Conservation (phyloP, 2,888 invertebrate species). For the Volucella inanis region DNA sequence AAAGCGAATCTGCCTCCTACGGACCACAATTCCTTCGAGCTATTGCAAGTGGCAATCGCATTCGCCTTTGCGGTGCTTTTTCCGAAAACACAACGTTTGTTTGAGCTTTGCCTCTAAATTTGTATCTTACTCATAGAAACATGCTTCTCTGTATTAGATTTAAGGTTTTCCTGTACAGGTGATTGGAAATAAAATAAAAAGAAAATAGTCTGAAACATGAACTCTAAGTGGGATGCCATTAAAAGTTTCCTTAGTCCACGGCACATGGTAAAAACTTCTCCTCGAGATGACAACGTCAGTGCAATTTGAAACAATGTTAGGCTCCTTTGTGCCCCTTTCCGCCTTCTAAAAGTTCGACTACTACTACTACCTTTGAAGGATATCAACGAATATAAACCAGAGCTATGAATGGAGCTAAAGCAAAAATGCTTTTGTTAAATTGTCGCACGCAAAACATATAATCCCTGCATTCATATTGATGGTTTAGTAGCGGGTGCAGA, state of each 20-base stretch:
- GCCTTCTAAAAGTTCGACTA: slow-evolving; percentile 19
- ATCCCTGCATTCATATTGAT: slow-evolving; percentile 59
- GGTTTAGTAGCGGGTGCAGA: slow-evolving; percentile 55
- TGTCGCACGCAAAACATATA: slow-evolving; percentile 59
- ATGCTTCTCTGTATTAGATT: slow-evolving; percentile 25
- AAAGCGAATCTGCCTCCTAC: slow-evolving; percentile 80
- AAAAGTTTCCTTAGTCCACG: slow-evolving; percentile 46
- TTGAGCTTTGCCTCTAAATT: slow-evolving; percentile 58
- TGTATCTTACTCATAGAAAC: background rate
- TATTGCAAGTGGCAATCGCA: slow-evolving; percentile 86
- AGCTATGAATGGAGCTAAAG: background rate
- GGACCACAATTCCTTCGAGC: slow-evolving; percentile 84
- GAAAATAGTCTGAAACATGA: slow-evolving; percentile 52
- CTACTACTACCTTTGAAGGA: slow-evolving; percentile 28
- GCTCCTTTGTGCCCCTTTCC: background rate
- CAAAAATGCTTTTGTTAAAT: slow-evolving; percentile 19
- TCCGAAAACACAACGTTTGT: slow-evolving; percentile 89
- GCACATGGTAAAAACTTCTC: slow-evolving; percentile 19
- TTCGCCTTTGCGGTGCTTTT: slow-evolving; percentile 91
- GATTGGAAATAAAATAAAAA: slow-evolving; percentile 61
- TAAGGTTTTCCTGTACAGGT: slow-evolving; percentile 51
- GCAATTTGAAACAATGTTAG: slow-evolving; percentile 39
- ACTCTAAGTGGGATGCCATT: slow-evolving; percentile 52
- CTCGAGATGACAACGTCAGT: slow-evolving; percentile 2
- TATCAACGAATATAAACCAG: background rate